Percentiles rank a stretch among this genome's conserved stretches.
Evolutionary conservation across 1,140 invertebrate genomes (phyloP).

Genomic region (Sycophila sp.): DNA sequence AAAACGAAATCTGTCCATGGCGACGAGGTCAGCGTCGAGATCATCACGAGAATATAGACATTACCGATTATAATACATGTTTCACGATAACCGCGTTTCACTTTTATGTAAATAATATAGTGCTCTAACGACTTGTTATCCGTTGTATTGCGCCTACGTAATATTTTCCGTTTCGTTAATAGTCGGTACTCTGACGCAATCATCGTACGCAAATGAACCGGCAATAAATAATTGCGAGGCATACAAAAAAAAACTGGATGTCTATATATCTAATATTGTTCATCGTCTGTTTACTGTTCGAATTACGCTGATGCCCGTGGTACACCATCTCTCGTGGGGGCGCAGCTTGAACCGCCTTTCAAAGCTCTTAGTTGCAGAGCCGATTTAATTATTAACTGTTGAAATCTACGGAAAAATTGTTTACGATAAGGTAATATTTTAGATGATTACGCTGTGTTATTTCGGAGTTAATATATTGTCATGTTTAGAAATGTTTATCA

Average conservation of each 20-base stretch:
- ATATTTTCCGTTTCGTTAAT: background rate
- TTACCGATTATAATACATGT: background rate
- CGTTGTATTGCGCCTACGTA: background rate
- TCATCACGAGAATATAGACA: slow-evolving; percentile 17
- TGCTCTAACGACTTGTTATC: slow-evolving; percentile 42
- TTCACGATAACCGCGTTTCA: background rate
- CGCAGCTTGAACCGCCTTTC: no score
- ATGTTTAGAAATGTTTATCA: no score
- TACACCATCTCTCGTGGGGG: no score
- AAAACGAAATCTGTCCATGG: background rate
- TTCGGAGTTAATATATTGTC: no score
- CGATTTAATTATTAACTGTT: no score
- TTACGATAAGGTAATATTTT: no score
- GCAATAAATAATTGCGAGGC: background rate
- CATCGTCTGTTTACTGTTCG: background rate
- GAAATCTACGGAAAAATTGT: no score
- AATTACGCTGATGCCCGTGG: no score
- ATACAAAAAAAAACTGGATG: background rate
- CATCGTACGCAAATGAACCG: background rate
- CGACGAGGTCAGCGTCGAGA: background rate
- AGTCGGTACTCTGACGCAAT: no score
- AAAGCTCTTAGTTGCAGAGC: no score
- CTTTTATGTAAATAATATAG: slow-evolving; percentile 30
- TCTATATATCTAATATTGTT: background rate
- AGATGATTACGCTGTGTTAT: no score